phyloP scores from a whole-genome alignment of 2,113 vertebrate species.

The Camarhynchus parvulus region DNA sequence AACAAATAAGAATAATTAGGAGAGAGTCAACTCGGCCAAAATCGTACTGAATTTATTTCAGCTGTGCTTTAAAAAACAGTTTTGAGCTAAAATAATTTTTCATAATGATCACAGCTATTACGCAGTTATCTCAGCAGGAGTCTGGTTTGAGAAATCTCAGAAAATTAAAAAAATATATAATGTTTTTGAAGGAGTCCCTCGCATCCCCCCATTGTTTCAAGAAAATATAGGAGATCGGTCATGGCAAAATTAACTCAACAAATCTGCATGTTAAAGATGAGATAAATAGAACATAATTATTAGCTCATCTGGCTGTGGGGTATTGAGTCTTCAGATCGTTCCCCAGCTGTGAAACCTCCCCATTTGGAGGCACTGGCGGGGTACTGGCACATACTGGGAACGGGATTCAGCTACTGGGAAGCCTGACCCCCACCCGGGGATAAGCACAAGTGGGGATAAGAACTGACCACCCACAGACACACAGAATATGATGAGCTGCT shows the following conservation, averaged over 20 bases:
- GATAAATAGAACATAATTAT: not conserved
- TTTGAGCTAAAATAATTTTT: not conserved
- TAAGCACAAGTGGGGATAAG: not conserved
- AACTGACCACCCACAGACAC: not conserved
- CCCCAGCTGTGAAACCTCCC: not conserved
- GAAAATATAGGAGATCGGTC: not conserved
- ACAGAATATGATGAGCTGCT: no score
- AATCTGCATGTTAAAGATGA: slow-evolving; percentile 8
- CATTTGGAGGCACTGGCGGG: not conserved
- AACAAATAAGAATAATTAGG: not conserved
- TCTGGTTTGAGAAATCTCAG: not conserved
- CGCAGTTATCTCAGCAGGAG: not conserved
- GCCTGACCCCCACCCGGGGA: not conserved
- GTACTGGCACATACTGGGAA: not conserved
- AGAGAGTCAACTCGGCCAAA: not conserved
- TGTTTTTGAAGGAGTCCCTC: not conserved
- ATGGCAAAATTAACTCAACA: slow-evolving; percentile 38
- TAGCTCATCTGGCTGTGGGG: not conserved
- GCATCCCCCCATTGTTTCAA: not conserved
- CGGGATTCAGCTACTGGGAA: not conserved
- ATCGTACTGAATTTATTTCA: not conserved
- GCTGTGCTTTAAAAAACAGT: not conserved
- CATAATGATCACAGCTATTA: not conserved
- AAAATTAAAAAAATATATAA: slow-evolving; percentile 64
- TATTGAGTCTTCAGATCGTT: not conserved